Base-by-base conservation (phyloP, 2,113 vertebrate species). In the Eubucco bourcierii region DNA sequence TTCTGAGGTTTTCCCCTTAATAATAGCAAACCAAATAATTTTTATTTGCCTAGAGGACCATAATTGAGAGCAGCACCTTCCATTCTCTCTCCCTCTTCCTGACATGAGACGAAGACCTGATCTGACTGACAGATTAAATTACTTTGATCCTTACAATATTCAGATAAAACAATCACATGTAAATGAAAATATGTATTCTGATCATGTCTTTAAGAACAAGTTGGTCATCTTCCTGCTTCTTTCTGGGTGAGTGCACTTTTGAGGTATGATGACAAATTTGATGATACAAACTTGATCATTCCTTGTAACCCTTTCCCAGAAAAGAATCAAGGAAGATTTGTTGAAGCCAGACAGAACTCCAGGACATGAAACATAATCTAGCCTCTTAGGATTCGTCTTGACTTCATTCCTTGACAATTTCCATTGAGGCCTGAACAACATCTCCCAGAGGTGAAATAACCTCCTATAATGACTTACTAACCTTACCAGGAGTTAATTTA, bases 11-110 rank as follows among this genome's bases (percentile, higher is more conserved):
- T 94, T 33, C 85, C 29, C 50, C 29, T 87, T 82, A 95, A 88
- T 65, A 94, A 94, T 27, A 59, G 29, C 50, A 85, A 94, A 80
- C 4, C 37, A 28, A 85, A 90, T 84, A 88, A 85, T 91, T 88
- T 78, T 82, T 93, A 80, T 87, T 94, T 90, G 75, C 80, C 58
- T 90, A 75, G 61, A 96, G 65, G 76, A 65, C 65, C 95, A 21
- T 94, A 95, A 95, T 86, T 95, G 87, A 95, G 76, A 96, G 91
- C 91, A 96, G 82, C 73, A 95, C 76, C 82, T 94, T 94, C 50
- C 16, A 91, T 61, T 91, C 79, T 79, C 34, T 53, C 95, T 94
- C 81, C 59, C 70, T 81, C 16, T 84, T 90, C 91, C 94, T 93
- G 85, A 91, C 94, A 84, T 86, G 73, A 94, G 70, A 83, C 81